Percentiles rank a stretch among this genome's conserved stretches.
phyloP scores from a whole-genome alignment of 2,113 vertebrate species.

The Nyctereutes procyonoides region DNA sequence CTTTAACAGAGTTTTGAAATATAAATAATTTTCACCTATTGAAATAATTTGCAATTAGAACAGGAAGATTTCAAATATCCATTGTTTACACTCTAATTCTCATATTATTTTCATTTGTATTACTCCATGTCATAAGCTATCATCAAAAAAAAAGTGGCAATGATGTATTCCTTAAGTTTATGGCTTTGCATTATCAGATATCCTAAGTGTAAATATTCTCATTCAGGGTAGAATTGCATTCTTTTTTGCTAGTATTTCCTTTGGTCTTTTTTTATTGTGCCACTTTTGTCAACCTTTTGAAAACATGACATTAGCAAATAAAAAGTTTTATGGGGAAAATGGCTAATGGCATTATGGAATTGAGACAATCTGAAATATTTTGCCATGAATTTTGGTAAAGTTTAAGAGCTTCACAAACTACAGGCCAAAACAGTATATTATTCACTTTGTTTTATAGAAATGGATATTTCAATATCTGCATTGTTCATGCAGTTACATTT shows the following conservation, averaged over 20 bases:
- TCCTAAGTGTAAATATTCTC: background rate
- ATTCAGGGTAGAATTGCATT: background rate
- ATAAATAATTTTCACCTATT: background rate
- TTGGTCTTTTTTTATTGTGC: background rate
- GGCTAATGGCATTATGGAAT: background rate
- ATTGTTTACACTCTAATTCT: background rate
- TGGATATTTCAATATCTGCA: background rate
- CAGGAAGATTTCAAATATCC: background rate
- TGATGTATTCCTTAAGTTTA: background rate
- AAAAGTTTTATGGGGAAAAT: background rate
- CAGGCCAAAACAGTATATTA: background rate
- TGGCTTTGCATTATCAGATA: background rate
- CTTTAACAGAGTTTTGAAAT: background rate
- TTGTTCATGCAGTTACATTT: background rate
- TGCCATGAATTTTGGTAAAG: background rate
- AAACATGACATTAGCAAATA: background rate
- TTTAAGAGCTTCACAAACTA: background rate
- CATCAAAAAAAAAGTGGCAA: background rate
- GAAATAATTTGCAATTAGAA: background rate
- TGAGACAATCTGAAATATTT: background rate
- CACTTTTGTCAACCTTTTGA: background rate
- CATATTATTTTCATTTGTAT: background rate
- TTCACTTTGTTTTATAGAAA: background rate
- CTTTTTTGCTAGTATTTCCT: background rate
- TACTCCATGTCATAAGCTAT: background rate